Evolutionary conservation across 2,797 vertebrate species (phyloP).

Genomic region (Gymnoscopelus braueri): DNA sequence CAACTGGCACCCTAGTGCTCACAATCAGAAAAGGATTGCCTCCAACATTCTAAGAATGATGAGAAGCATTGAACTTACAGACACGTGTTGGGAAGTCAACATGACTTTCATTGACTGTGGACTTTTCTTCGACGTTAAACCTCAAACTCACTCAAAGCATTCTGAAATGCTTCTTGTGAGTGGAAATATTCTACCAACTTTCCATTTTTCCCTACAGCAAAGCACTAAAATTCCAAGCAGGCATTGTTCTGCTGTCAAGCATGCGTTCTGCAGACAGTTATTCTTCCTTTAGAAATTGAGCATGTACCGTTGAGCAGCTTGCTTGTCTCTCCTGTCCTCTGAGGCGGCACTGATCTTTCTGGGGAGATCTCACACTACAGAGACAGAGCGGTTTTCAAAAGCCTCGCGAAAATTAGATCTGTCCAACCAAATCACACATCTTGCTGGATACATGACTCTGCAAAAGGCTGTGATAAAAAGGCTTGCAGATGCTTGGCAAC

Average conservation of each 20-base stretch:
- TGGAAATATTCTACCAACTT: slow-evolving; percentile 29
- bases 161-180: slow-evolving; percentile 32
- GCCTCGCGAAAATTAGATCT: slow-evolving; percentile 49
- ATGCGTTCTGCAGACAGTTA: slow-evolving; percentile 30
- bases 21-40: slow-evolving; percentile 27
- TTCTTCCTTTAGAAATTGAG: slow-evolving; percentile 27
- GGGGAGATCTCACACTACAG: slow-evolving; percentile 29
- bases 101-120: slow-evolving; percentile 33
- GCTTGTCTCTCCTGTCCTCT: slow-evolving; percentile 40
- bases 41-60: slow-evolving; percentile 25
- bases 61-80: slow-evolving; percentile 24
- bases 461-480: slow-evolving; percentile 11
- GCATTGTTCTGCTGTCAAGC: slow-evolving; percentile 35
- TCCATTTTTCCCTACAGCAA: slow-evolving; percentile 38
- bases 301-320: slow-evolving; percentile 16
- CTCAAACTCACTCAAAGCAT: slow-evolving; percentile 44
- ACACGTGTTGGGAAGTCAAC: slow-evolving; percentile 39
- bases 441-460: slow-evolving; percentile 1
- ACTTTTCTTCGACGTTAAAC: slow-evolving; percentile 22
- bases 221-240: slow-evolving; percentile 23
- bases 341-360: slow-evolving; percentile 36
- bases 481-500: background rate
- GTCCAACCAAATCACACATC: slow-evolving; percentile 42
- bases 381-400: slow-evolving; percentile 45
- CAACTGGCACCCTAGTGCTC: slow-evolving; percentile 3